phyloP scores from a whole-genome alignment of 2,113 vertebrate species.

The Cephalopholis sonnerati region DNA sequence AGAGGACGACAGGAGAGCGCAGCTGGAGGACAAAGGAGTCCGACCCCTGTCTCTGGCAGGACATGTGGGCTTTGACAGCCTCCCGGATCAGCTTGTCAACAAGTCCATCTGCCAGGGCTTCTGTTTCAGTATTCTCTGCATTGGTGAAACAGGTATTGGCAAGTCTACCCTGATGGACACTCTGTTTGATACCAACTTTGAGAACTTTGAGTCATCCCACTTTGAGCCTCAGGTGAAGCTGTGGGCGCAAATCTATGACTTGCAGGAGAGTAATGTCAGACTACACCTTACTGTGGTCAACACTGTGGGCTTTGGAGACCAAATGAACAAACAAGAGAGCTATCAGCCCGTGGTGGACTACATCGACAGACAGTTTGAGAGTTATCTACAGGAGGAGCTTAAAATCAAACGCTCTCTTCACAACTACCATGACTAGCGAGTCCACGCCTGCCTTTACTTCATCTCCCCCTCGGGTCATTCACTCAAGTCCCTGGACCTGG shows the following conservation, averaged over 20 bases:
- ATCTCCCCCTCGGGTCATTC: slow-evolving; percentile 95
- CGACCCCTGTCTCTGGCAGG: slow-evolving; percentile 89
- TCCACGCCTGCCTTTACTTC: slow-evolving; percentile 96
- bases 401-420: slow-evolving; percentile 94
- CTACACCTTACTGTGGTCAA: slow-evolving; percentile 94
- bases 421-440: slow-evolving; percentile 92
- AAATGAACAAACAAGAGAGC: slow-evolving; percentile 95
- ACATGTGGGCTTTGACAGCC: slow-evolving; percentile 93
- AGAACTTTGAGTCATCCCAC: slow-evolving; percentile 91
- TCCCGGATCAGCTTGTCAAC: slow-evolving; percentile 94
- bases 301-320: slow-evolving; percentile 95
- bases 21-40: slow-evolving; percentile 74
- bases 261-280: slow-evolving; percentile 91
- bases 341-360: slow-evolving; percentile 95
- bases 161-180: slow-evolving; percentile 95
- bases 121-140: slow-evolving; percentile 95
- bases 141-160: slow-evolving; percentile 95
- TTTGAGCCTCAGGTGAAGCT: slow-evolving; percentile 91
- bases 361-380: slow-evolving; percentile 95
- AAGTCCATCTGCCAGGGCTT: slow-evolving; percentile 93
- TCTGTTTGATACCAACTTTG: slow-evolving; percentile 94
- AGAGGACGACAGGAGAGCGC: background rate
- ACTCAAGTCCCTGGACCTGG: slow-evolving; percentile 92
- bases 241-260: slow-evolving; percentile 89
- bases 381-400: slow-evolving; percentile 94